Conservation (phyloP, 2,888 invertebrate genomes). For the Apamea epomidion region DNA sequence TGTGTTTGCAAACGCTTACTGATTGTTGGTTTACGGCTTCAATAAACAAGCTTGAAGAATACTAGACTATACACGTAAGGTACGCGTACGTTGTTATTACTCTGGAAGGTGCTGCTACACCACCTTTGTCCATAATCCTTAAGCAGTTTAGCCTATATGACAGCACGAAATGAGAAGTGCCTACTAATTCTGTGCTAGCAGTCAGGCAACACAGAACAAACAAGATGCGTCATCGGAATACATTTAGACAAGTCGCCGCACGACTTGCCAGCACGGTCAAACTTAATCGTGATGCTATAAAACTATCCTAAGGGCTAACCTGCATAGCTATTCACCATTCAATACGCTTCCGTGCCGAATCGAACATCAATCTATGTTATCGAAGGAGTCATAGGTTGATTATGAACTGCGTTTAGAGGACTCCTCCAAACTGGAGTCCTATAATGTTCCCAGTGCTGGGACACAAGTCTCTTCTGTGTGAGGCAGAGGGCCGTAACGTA, state of each 20-base stretch:
- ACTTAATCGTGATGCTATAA: slow-evolving; percentile 19
- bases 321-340: neutral
- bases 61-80: slow-evolving; percentile 1
- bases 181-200: neutral
- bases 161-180: neutral
- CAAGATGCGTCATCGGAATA: slow-evolving; percentile 37
- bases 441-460: no score
- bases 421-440: neutral
- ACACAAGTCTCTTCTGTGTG: no score
- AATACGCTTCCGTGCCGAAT: neutral
- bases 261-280: slow-evolving; percentile 18
- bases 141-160: neutral
- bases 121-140: neutral
- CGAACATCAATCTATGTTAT: neutral
- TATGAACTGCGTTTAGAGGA: neutral
- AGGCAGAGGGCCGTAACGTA: no score
- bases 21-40: neutral
- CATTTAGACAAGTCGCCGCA: slow-evolving; percentile 6
- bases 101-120: slow-evolving; percentile 3
- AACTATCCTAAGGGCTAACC: neutral
- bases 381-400: neutral
- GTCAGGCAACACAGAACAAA: slow-evolving; percentile 6
- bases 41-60: slow-evolving; percentile 24
- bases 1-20: slow-evolving; percentile 25
- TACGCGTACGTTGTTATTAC: slow-evolving; percentile 20